Evolutionary conservation across 2,888 invertebrate genomes (phyloP).

Genomic region (Arrhopalites spinosus): DNA sequence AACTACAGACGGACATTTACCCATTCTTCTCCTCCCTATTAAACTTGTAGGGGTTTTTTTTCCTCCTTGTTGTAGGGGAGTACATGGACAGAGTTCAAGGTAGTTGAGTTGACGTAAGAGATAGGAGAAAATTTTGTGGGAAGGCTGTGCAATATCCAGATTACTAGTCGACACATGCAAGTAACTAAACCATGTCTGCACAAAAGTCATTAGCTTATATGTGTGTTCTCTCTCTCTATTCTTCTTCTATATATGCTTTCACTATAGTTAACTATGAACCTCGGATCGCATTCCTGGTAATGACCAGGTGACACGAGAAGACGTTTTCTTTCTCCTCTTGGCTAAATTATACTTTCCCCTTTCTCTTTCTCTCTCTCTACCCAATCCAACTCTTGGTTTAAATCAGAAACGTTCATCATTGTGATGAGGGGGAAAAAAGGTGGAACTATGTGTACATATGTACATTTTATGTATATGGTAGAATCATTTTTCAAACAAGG

Average conservation of each 20-base stretch:
- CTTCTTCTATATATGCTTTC: neutral
- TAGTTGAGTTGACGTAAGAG: neutral
- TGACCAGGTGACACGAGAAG: conserved; percentile 30
- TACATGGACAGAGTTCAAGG: no score
- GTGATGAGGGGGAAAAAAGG: neutral
- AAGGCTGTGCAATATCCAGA: conserved; percentile 21
- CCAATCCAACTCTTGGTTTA: neutral
- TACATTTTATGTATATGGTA: no score
- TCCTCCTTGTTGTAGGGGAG: neutral
- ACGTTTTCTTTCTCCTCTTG: neutral
- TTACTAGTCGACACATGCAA: conserved; percentile 12
- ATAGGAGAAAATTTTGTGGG: neutral
- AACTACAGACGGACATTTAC: neutral
- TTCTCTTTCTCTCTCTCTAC: conserved; percentile 3
- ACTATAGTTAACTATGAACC: neutral
- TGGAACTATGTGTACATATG: neutral
- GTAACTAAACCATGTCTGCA: neutral
- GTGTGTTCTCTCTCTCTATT: no score
- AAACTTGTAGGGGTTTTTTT: no score
- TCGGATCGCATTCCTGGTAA: neutral
- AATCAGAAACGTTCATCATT: no score
- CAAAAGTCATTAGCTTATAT: conserved; percentile 21
- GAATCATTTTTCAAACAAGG: neutral
- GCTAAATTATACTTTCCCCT: neutral
- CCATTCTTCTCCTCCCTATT: no score